phyloP scores from a whole-genome alignment of 2,797 vertebrate genomes.

The Cyprinodon diabolis region DNA sequence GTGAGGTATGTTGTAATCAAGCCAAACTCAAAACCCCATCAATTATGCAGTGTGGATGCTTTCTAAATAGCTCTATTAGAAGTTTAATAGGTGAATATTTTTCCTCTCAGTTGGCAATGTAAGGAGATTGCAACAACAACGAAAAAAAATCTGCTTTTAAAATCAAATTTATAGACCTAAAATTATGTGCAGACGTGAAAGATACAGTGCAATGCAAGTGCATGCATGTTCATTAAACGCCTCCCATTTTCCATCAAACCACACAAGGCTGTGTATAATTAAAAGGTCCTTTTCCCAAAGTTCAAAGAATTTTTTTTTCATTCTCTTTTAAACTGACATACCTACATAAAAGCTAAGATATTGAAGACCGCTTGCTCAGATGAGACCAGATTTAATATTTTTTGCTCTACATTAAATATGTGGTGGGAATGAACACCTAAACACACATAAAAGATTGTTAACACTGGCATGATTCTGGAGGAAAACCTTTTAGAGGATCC shows the following conservation, averaged over 20 bases:
- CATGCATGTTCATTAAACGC: background rate
- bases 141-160: background rate
- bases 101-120: background rate
- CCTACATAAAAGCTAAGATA: background rate
- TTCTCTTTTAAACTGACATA: background rate
- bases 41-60: background rate
- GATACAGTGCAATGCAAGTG: background rate
- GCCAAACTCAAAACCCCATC: background rate
- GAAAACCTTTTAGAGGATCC: background rate
- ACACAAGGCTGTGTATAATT: background rate
- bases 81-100: background rate
- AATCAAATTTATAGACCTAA: constrained; percentile 1
- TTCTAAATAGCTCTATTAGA: background rate
- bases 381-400: background rate
- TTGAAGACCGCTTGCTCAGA: background rate
- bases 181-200: background rate
- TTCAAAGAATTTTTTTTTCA: background rate
- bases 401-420: background rate
- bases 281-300: background rate
- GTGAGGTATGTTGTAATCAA: constrained; percentile 74
- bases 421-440: background rate
- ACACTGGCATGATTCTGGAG: too few relatives aligned
- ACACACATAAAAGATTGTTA: background rate
- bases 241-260: background rate
- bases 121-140: background rate